These are phyloP conservation scores for Brachionus asplanchnoidis DNA, from an alignment of 1,140 invertebrate species.

Conservation along the genomic window DNA sequence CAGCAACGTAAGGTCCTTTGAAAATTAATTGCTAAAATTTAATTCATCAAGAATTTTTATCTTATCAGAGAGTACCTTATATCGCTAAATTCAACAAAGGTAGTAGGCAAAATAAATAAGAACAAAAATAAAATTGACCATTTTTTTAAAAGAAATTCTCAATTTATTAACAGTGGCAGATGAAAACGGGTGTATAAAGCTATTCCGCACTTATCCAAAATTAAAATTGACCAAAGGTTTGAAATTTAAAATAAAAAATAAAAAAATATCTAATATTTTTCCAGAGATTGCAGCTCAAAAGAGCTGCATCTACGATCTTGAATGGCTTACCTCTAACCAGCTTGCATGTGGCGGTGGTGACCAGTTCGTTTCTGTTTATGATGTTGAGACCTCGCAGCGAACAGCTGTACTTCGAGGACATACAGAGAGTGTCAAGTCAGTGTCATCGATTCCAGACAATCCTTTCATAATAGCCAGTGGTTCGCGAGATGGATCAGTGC, in stretches of 20 bases:
- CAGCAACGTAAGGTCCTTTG: not conserved
- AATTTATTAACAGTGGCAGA: constrained; percentile 35
- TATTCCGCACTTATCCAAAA: constrained; percentile 28
- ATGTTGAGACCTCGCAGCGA: not conserved
- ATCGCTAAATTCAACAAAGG: constrained; percentile 27
- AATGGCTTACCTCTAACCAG: constrained; percentile 25
- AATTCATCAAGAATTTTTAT: not conserved
- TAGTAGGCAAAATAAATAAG: not conserved
- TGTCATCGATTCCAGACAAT: not conserved
- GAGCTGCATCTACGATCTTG: constrained; percentile 34
- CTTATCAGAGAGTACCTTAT: constrained; percentile 38
- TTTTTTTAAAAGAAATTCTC: not conserved
- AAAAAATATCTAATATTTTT: not conserved
- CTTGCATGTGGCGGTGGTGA: constrained; percentile 28
- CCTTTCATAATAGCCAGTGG: constrained; percentile 22
- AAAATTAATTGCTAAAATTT: not conserved
- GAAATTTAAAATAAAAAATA: not conserved
- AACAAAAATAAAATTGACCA: not conserved
- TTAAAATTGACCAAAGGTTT: constrained; percentile 18
- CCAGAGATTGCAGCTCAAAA: constrained; percentile 24
- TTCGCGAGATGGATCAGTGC: constrained; percentile 7
- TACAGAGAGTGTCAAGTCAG: constrained; percentile 30
- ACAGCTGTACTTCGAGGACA: not conserved
- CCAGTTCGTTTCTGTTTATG: constrained; percentile 17
- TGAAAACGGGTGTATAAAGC: constrained; percentile 25